Evolutionary conservation across 2,888 invertebrate genomes (phyloP).

Genomic region (Strigamia transsilvanica): DNA sequence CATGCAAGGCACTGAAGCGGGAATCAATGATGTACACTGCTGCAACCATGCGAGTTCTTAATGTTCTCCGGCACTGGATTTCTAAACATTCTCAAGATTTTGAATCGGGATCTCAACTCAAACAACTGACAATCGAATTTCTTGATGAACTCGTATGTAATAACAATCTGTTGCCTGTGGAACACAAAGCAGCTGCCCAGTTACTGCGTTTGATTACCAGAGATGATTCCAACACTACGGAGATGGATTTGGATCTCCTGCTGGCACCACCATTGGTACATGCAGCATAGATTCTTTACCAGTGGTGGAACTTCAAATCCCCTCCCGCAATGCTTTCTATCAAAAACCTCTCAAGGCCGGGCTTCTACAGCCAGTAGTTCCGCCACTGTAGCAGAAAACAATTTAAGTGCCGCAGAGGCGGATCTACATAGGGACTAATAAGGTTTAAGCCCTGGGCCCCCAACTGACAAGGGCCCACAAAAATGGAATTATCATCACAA

Average conservation of each 20-base stretch:
- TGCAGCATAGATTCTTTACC: too few relatives aligned
- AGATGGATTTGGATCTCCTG: constrained; percentile 75
- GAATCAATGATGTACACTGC: constrained; percentile 88
- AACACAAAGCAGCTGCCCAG: constrained; percentile 87
- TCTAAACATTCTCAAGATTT: constrained; percentile 91
- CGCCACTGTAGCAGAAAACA: too few relatives aligned
- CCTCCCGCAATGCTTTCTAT: too few relatives aligned
- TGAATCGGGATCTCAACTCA: constrained; percentile 77
- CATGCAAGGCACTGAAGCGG: constrained; percentile 53
- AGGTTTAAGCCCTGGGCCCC: too few relatives aligned
- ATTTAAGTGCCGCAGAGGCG: too few relatives aligned
- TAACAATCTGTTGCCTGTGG: constrained; percentile 79
- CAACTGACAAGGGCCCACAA: too few relatives aligned
- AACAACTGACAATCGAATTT: constrained; percentile 82
- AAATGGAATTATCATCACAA: too few relatives aligned
- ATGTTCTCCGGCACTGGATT: constrained; percentile 90
- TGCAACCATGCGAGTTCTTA: constrained; percentile 91
- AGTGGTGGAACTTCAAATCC: too few relatives aligned
- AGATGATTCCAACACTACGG: constrained; percentile 73
- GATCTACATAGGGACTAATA: too few relatives aligned
- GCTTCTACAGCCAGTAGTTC: too few relatives aligned
- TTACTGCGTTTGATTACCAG: constrained; percentile 77
- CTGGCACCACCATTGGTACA: constrained; percentile 74
- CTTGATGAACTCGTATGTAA: constrained; percentile 87
- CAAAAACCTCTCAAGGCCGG: too few relatives aligned